These are phyloP conservation scores for Dendronephthya gigantea DNA, from an alignment of 64 coral and sea anemone genomes.

Conservation along the genomic window DNA sequence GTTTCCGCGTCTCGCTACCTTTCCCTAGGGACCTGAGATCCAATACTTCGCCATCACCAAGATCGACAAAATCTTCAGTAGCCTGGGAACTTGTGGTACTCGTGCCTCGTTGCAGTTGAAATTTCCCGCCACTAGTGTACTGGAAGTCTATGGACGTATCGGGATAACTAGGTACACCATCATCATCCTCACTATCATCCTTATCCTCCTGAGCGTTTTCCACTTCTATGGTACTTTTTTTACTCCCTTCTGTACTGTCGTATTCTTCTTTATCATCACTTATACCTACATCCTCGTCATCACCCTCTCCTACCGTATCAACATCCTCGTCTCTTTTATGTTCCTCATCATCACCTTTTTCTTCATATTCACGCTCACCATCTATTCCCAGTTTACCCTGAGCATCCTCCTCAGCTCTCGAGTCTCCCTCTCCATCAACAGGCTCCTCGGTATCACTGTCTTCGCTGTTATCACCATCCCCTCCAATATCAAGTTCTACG, in stretches of 20 bases:
- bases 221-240: not conserved
- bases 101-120: constrained; percentile 59
- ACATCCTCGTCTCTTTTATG: not conserved
- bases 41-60: not conserved
- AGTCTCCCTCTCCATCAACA: not conserved
- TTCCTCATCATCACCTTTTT: not conserved
- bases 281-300: not conserved
- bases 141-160: not conserved
- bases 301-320: not conserved
- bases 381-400: not conserved
- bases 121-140: constrained; percentile 26
- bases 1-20: constrained; percentile 25
- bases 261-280: not conserved
- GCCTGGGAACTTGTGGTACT: constrained; percentile 34
- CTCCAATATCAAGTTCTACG: constrained; percentile 46
- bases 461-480: constrained; percentile 17
- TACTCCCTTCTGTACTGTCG: not conserved
- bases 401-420: not conserved
- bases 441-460: constrained; percentile 32
- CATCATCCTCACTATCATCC: not conserved
- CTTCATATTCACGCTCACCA: constrained; percentile 46
- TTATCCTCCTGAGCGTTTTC: not conserved
- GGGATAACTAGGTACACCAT: not conserved
- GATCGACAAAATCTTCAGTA: constrained; percentile 22
- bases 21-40: not conserved